phyloP scores from a whole-genome alignment of 2,113 vertebrate genomes.

The Pristiophorus japonicus region DNA sequence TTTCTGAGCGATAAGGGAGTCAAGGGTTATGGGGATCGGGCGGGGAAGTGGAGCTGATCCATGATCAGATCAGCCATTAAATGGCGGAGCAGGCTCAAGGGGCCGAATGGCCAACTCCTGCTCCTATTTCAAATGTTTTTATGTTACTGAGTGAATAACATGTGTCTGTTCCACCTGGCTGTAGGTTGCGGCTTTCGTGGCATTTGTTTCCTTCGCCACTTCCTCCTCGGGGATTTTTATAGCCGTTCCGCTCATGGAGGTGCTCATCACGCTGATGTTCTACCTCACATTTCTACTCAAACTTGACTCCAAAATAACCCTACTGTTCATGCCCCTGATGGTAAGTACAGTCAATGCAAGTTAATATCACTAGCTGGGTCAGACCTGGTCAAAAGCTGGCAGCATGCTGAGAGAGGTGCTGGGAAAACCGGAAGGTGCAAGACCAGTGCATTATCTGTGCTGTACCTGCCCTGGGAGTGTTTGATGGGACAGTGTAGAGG shows the following conservation, averaged over 20 bases:
- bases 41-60: too few relatives aligned
- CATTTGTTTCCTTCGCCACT: constrained; percentile 55
- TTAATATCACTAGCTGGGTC: background rate
- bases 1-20: too few relatives aligned
- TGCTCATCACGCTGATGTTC: constrained; percentile 52
- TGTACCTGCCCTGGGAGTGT: background rate
- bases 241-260: constrained; percentile 60
- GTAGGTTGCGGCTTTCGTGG: constrained; percentile 53
- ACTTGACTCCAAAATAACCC: constrained; percentile 56
- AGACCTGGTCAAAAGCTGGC: background rate
- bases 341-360: constrained; percentile 55
- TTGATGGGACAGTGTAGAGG: background rate
- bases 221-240: constrained; percentile 49
- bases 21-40: too few relatives aligned
- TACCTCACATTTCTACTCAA: constrained; percentile 63
- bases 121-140: too few relatives aligned
- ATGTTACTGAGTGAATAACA: background rate
- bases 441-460: background rate
- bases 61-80: too few relatives aligned
- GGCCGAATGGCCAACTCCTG: too few relatives aligned
- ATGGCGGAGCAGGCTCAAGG: too few relatives aligned
- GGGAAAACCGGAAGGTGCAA: background rate
- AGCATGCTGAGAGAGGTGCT: background rate
- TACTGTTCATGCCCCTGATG: constrained; percentile 72
- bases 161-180: background rate